Percentiles rank a stretch among this genome's conserved stretches.
Conservation (phyloP, 2,113 vertebrate genomes). For the Brachyhypopomus occidentalis region DNA sequence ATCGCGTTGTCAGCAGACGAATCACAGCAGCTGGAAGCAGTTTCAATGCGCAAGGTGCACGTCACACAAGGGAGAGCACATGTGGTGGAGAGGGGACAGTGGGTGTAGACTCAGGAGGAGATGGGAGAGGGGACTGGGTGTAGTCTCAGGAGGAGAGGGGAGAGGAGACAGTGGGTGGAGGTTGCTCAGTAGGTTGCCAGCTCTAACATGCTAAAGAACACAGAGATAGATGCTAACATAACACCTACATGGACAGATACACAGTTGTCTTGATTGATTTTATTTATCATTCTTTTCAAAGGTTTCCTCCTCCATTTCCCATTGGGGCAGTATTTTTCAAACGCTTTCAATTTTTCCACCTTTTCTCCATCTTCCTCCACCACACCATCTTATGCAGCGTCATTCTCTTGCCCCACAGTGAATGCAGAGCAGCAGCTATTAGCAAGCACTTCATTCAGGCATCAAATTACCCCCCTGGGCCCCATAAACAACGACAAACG, state of each 20-base stretch:
- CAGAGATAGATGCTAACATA: not conserved
- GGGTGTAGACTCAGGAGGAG: constrained; percentile 2
- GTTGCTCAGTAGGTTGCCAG: not conserved
- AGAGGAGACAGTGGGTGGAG: not conserved
- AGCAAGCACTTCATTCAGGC: constrained; percentile 85
- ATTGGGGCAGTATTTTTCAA: not conserved
- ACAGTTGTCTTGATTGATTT: constrained; percentile 77
- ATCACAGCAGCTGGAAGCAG: not conserved
- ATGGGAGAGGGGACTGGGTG: no score
- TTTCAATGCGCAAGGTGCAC: no score
- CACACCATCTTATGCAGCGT: constrained; percentile 13
- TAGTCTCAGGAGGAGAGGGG: not conserved
- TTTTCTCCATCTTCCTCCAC: not conserved
- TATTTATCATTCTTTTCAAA: constrained; percentile 77
- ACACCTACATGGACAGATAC: not conserved
- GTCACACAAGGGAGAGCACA: no score
- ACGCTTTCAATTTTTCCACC: constrained; percentile 8
- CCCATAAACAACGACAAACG: constrained; percentile 84
- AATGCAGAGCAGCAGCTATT: constrained; percentile 83
- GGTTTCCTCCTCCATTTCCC: not conserved
- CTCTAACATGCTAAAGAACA: not conserved
- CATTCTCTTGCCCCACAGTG: constrained; percentile 30
- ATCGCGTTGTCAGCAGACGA: constrained; percentile 1
- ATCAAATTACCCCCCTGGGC: constrained; percentile 86
- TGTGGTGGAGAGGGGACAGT: not conserved